These are phyloP conservation scores for Acleris laterana DNA, from an alignment of 2,888 invertebrate genomes.

Conservation along the genomic window DNA sequence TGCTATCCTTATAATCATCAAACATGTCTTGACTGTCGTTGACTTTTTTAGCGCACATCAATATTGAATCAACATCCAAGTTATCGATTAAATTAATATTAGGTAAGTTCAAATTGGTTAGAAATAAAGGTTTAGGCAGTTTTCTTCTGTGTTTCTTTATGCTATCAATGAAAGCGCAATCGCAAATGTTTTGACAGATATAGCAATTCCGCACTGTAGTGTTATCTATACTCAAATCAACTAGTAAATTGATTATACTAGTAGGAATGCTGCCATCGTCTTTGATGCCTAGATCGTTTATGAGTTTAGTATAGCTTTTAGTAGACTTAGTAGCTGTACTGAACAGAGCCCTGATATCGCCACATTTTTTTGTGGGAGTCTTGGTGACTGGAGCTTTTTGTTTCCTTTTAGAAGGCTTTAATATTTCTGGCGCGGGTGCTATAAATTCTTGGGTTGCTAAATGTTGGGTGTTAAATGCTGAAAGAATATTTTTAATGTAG, in stretches of 20 bases:
- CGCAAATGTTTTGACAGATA: conserved; percentile 72
- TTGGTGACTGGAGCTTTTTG: conserved; percentile 52
- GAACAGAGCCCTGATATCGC: conserved; percentile 84
- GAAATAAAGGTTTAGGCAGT: conserved; percentile 43
- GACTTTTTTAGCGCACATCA: conserved; percentile 49
- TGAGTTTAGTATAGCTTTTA: conserved; percentile 73
- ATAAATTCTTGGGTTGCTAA: conserved; percentile 47
- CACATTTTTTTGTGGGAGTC: conserved; percentile 70
- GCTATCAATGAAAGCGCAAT: conserved; percentile 63
- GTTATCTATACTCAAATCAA: conserved; percentile 74
- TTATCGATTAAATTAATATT: conserved; percentile 66
- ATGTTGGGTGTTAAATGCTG: conserved; percentile 60
- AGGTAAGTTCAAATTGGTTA: conserved; percentile 58
- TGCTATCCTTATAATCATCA: conserved; percentile 21
- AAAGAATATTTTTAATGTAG: conserved; percentile 32
- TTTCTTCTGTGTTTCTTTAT: conserved; percentile 46
- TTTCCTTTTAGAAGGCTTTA: conserved; percentile 62
- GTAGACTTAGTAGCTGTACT: conserved; percentile 75
- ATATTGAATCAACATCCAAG: conserved; percentile 56
- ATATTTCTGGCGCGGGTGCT: conserved; percentile 47
- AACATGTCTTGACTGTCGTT: conserved; percentile 37
- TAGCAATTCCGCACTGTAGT: conserved; percentile 62
- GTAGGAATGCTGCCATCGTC: conserved; percentile 66
- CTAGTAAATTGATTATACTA: conserved; percentile 67
- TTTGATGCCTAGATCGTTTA: conserved; percentile 69